Percentiles rank a stretch among this genome's conserved stretches.
These are phyloP conservation scores for Carpatolechia fugitivella DNA, from an alignment of 2,888 invertebrate species.

Conservation along the genomic window DNA sequence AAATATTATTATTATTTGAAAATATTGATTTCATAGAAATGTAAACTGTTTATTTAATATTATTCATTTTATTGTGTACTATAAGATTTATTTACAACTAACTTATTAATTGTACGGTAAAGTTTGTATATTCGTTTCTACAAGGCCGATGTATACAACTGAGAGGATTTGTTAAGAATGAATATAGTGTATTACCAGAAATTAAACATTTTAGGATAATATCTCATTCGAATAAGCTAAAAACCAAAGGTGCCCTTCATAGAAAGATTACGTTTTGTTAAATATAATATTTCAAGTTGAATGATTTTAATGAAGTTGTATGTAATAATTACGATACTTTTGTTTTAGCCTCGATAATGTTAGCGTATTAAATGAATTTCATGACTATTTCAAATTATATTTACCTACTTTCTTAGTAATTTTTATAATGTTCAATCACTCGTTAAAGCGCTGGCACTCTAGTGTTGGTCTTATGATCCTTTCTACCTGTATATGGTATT, in stretches of 20 bases:
- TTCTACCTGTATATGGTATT: constrained; percentile 59
- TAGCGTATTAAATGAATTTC: constrained; percentile 74
- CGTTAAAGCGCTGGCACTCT: constrained; percentile 77
- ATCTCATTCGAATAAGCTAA: constrained; percentile 84
- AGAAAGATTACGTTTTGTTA: constrained; percentile 79
- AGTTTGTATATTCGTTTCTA: constrained; percentile 67
- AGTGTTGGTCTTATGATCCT: constrained; percentile 73
- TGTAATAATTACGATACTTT: constrained; percentile 72
- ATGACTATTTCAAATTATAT: constrained; percentile 78
- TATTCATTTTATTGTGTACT: constrained; percentile 67
- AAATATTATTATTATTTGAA: constrained; percentile 56
- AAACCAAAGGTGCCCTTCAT: constrained; percentile 93
- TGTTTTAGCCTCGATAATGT: constrained; percentile 75
- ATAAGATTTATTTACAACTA: constrained; percentile 78
- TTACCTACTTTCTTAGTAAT: constrained; percentile 77
- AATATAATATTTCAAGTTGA: constrained; percentile 77
- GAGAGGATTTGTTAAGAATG: constrained; percentile 71
- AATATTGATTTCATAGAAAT: constrained; percentile 60
- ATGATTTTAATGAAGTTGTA: constrained; percentile 76
- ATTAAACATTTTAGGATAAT: constrained; percentile 77
- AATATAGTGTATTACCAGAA: constrained; percentile 72
- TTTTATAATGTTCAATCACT: constrained; percentile 76
- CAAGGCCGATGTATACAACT: constrained; percentile 69
- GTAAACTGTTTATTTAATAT: constrained; percentile 67
- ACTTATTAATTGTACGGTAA: constrained; percentile 57